Conservation (phyloP, 30 jellyfish, hydroid and myxozoan genomes). For the Clytia hemisphaerica region DNA sequence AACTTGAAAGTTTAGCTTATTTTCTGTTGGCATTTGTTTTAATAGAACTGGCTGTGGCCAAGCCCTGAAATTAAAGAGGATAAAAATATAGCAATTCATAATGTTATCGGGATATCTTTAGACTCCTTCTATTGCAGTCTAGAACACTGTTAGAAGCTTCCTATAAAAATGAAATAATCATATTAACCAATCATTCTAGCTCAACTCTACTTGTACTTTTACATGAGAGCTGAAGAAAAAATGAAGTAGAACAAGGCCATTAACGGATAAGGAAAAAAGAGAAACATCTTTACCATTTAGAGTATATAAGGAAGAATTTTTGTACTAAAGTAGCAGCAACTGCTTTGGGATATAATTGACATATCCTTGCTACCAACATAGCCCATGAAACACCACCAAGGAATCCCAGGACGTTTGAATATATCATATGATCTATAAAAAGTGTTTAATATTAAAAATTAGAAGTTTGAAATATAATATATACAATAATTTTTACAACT, state of each 20-base stretch:
- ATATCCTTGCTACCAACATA: slow-evolving; percentile 93
- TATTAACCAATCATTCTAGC: too few species aligned
- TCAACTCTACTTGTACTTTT: too few species aligned
- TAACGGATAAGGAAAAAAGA: not conserved
- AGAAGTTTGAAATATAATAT: not conserved
- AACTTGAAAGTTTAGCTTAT: slow-evolving; percentile 63
- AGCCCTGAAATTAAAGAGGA: slow-evolving; percentile 46
- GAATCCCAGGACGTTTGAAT: slow-evolving; percentile 97
- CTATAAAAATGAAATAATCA: not conserved
- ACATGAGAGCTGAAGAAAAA: not conserved
- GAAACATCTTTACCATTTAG: slow-evolving; percentile 75
- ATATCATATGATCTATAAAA: slow-evolving; percentile 65
- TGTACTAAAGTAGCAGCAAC: slow-evolving; percentile 88
- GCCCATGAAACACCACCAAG: slow-evolving; percentile 99
- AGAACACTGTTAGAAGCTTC: not conserved
- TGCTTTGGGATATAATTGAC: slow-evolving; percentile 97
- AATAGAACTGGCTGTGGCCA: slow-evolving; percentile 98
- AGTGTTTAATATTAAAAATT: not conserved
- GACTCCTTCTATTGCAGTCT: too few species aligned
- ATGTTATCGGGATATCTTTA: too few species aligned
- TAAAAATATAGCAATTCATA: too few species aligned
- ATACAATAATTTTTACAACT: not conserved
- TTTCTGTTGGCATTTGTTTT: slow-evolving; percentile 80
- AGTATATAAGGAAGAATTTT: slow-evolving; percentile 76
- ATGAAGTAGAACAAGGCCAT: not conserved